Evolutionary conservation across 2,797 vertebrate genomes (phyloP).

Genomic region (Poecile montanus): DNA sequence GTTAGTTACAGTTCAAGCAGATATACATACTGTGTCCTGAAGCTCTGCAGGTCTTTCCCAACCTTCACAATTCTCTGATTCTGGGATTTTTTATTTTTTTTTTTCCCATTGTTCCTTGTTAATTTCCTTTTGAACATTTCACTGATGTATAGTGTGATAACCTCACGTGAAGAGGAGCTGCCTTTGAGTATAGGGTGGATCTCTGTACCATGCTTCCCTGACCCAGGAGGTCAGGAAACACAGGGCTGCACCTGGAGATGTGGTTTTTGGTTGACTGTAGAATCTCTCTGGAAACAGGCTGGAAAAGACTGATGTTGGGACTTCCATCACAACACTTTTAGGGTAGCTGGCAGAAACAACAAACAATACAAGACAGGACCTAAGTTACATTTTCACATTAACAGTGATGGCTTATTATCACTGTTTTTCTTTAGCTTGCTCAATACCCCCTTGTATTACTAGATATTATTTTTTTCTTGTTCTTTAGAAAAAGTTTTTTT

Average conservation of each 20-base stretch:
- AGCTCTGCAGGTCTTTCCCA: not conserved
- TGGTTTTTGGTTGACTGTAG: not conserved
- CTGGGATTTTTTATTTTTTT: too few species aligned
- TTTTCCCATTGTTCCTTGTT: fast-evolving
- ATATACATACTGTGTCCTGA: not conserved
- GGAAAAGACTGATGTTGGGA: not conserved
- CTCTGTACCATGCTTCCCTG: too few species aligned
- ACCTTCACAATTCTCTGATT: not conserved
- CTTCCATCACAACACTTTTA: not conserved
- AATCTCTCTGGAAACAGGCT: not conserved
- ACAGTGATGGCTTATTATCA: not conserved
- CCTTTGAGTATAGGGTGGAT: not conserved
- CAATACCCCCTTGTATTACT: fast-evolving
- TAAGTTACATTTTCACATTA: not conserved
- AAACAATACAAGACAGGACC: not conserved
- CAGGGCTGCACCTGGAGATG: too few species aligned
- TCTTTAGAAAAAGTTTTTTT: not conserved
- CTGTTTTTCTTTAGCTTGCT: not conserved
- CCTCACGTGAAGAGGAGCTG: not conserved
- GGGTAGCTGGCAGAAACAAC: not conserved
- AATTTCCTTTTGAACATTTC: not conserved
- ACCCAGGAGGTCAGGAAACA: not conserved
- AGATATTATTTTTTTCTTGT: not conserved
- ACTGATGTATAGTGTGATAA: fast-evolving
- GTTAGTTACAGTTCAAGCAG: not conserved